Percentiles rank a stretch among this genome's conserved stretches.
Conservation (phyloP, 1,140 invertebrate genomes). For the Spodoptera litura region DNA sequence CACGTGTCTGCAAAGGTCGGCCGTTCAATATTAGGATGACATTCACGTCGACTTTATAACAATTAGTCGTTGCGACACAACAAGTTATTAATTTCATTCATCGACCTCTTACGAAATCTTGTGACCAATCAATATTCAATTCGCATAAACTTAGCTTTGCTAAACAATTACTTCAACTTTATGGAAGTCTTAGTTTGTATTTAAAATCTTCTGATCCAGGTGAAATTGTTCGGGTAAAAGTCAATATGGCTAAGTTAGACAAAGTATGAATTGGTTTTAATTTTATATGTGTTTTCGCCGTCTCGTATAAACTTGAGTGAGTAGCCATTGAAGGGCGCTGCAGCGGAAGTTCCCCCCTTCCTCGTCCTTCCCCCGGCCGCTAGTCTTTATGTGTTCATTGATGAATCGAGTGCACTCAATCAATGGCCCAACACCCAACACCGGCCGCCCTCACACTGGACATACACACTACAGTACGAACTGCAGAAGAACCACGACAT, state of each 20-base stretch:
- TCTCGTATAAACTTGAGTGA: slow-evolving; percentile 22
- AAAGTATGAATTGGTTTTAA: not conserved
- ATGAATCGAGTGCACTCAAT: slow-evolving; percentile 59
- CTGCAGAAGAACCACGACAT: not conserved
- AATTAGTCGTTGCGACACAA: not conserved
- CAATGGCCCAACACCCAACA: slow-evolving; percentile 53
- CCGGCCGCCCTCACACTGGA: not conserved
- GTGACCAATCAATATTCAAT: slow-evolving; percentile 17
- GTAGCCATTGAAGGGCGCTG: slow-evolving; percentile 38
- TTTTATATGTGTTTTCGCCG: not conserved
- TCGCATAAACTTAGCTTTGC: not conserved
- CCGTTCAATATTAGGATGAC: slow-evolving; percentile 23
- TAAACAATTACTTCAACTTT: not conserved
- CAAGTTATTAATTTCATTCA: slow-evolving; percentile 1
- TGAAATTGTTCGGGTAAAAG: too few relatives aligned
- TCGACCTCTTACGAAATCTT: not conserved
- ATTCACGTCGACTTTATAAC: slow-evolving; percentile 13
- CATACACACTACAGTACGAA: not conserved
- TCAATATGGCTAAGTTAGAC: not conserved
- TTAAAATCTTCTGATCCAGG: too few relatives aligned
- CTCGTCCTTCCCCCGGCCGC: not conserved
- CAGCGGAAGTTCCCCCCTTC: slow-evolving; percentile 55
- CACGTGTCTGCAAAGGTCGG: slow-evolving; percentile 22
- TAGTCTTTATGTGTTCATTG: slow-evolving; percentile 57
- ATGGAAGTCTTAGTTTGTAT: too few relatives aligned